phyloP scores from a whole-genome alignment of 2,888 invertebrate species.

The Malthinus seriepunctatus region DNA sequence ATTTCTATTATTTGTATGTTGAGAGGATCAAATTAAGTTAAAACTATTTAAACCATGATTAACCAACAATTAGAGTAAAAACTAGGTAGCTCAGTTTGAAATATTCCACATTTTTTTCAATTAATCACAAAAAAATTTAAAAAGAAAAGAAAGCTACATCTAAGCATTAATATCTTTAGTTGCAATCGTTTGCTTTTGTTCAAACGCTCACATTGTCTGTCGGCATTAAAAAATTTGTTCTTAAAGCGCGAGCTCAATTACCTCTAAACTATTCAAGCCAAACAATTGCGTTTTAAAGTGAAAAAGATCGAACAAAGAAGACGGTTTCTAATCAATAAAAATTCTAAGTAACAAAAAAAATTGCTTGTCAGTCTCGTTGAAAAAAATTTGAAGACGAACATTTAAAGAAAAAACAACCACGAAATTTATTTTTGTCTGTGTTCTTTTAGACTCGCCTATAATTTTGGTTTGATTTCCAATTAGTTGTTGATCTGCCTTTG shows the following conservation, averaged over 20 bases:
- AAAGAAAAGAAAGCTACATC: neutral
- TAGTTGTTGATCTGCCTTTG: conserved; percentile 14
- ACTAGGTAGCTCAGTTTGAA: too few relatives aligned
- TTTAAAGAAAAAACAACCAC: neutral
- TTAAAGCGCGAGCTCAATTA: conserved; percentile 5
- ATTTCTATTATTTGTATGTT: too few relatives aligned
- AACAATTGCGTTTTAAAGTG: neutral
- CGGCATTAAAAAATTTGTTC: conserved; percentile 2
- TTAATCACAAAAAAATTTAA: neutral
- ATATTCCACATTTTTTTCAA: neutral
- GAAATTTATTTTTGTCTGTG: neutral
- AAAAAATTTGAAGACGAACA: neutral
- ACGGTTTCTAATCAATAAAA: neutral
- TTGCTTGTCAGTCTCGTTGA: conserved; percentile 11
- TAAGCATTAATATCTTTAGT: neutral
- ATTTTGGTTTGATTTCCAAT: neutral
- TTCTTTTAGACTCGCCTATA: too few relatives aligned
- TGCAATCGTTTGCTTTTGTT: neutral
- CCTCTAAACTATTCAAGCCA: conserved; percentile 6
- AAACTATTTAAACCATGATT: too few relatives aligned
- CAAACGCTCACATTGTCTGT: neutral
- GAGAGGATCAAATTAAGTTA: too few relatives aligned
- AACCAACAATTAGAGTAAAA: too few relatives aligned
- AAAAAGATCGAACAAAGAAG: conserved; percentile 5
- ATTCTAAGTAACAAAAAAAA: conserved; percentile 16